These are phyloP conservation scores for Carassius carassius DNA, from an alignment of 2,113 vertebrate genomes.

Conservation along the genomic window DNA sequence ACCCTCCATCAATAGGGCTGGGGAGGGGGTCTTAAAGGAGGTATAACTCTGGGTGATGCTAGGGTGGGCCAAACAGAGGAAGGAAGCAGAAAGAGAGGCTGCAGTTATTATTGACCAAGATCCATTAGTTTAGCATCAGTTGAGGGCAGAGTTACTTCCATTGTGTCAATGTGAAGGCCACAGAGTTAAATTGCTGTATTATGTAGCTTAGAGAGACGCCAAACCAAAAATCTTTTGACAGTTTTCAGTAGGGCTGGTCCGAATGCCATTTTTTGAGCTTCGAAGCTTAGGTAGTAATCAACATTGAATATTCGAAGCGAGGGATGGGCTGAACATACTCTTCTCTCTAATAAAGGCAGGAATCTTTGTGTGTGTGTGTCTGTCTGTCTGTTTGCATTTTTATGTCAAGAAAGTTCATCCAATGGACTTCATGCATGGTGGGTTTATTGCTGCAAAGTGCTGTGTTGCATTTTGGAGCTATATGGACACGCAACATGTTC, in stretches of 20 bases:
- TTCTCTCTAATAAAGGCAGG: too few species aligned
- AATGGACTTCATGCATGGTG: too few species aligned
- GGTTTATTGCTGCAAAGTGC: too few species aligned
- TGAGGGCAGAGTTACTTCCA: not conserved
- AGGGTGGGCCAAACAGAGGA: not conserved
- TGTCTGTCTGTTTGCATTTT: too few species aligned
- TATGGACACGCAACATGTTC: too few species aligned
- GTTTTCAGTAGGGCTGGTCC: not conserved
- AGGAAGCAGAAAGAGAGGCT: not conserved
- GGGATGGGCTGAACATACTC: too few species aligned
- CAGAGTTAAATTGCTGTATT: constrained; percentile 4
- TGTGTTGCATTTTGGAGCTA: too few species aligned
- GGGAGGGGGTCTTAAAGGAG: not conserved
- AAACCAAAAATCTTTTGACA: not conserved
- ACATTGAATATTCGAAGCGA: too few species aligned
- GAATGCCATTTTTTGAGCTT: too few species aligned
- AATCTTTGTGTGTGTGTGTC: too few species aligned
- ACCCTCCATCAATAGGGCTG: constrained; percentile 14
- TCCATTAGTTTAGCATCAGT: constrained; percentile 6
- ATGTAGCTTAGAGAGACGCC: not conserved
- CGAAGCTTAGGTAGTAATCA: too few species aligned
- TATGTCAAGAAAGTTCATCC: too few species aligned
- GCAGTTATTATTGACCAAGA: not conserved
- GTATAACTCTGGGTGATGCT: not conserved
- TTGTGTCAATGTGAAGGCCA: not conserved